Conservation (phyloP, 37 sponge, comb jelly and placozoan species). For the Theonella swinhoei region DNA sequence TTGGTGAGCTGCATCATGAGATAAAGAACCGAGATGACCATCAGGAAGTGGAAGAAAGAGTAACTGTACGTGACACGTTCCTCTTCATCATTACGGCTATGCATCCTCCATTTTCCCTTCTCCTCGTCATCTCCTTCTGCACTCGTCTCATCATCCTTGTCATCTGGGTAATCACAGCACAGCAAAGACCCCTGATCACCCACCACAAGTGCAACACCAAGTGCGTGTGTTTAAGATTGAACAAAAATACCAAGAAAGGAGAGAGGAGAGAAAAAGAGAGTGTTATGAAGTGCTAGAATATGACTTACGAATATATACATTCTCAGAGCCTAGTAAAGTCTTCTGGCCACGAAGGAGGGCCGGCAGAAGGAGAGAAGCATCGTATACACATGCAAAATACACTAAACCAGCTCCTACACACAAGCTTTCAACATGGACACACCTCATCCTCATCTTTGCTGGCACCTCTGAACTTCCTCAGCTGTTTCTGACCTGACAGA, state of each 20-base stretch:
- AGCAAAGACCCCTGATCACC: constrained; percentile 37
- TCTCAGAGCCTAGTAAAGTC: neutral
- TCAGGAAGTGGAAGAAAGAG: constrained; percentile 98
- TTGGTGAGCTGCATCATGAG: constrained; percentile 97
- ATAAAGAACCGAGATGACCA: constrained; percentile 88
- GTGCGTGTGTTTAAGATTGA: neutral
- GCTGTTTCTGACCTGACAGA: constrained; percentile 41
- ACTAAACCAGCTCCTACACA: too few species aligned
- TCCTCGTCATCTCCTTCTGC: constrained; percentile 54
- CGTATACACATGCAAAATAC: too few species aligned
- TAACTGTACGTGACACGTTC: constrained; percentile 94
- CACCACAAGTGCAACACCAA: constrained; percentile 8
- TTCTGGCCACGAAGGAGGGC: neutral
- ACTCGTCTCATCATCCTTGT: constrained; percentile 20
- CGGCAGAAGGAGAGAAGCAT: neutral
- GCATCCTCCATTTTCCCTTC: constrained; percentile 34
- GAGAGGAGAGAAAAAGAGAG: neutral
- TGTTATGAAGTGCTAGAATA: too few species aligned
- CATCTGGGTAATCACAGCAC: constrained; percentile 61
- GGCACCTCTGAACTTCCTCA: constrained; percentile 68
- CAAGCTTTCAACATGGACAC: neutral
- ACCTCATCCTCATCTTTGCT: constrained; percentile 69
- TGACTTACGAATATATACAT: constrained; percentile 29
- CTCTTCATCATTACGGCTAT: constrained; percentile 84
- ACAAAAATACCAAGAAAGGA: too few species aligned